phyloP scores from a whole-genome alignment of 2,888 invertebrate genomes.

The Lycocerus yunnanus region DNA sequence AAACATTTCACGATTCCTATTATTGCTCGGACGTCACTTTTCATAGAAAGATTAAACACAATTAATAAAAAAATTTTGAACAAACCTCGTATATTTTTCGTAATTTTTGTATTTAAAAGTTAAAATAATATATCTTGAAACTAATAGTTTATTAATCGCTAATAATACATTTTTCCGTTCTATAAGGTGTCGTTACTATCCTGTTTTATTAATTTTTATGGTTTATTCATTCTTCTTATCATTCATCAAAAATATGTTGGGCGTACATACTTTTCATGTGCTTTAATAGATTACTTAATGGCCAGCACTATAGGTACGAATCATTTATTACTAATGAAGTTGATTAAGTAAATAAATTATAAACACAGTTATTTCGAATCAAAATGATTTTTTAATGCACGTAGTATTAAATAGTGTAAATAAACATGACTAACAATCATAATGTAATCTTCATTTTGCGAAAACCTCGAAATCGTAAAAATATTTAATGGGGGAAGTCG shows the following conservation, averaged over 20 bases:
- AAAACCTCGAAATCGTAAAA: conserved; percentile 38
- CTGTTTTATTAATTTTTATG: neutral
- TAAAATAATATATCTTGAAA: neutral
- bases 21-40: too few relatives aligned
- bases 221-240: neutral
- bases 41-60: too few relatives aligned
- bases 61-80: too few relatives aligned
- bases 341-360: neutral
- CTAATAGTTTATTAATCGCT: neutral
- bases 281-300: neutral
- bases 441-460: neutral
- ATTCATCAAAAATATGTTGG: neutral
- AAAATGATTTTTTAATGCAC: neutral
- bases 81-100: neutral
- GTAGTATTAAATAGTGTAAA: neutral
- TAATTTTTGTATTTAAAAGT: neutral
- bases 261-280: neutral
- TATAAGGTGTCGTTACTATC: neutral
- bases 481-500: conserved; percentile 36
- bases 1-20: too few relatives aligned
- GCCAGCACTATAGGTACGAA: neutral
- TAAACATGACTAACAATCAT: neutral
- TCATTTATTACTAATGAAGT: neutral
- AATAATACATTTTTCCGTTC: neutral
- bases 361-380: neutral